These are phyloP conservation scores for Cephus sareptanus DNA, from an alignment of 2,888 invertebrate species.

Conservation along the genomic window DNA sequence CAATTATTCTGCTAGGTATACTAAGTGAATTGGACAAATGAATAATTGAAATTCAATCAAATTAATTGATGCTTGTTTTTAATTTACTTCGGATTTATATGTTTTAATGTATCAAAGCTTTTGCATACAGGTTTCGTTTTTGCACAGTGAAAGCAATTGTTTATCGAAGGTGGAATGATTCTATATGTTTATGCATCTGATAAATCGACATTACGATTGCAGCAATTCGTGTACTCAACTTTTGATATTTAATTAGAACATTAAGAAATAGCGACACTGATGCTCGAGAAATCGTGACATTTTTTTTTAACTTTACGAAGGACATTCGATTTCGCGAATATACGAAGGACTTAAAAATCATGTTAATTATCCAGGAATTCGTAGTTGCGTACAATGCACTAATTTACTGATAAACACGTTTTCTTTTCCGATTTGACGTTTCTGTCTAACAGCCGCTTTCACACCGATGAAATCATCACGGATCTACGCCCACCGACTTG, in stretches of 20 bases:
- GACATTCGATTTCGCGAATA: background rate
- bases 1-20: background rate
- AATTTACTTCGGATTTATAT: background rate
- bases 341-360: background rate
- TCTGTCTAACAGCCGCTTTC: background rate
- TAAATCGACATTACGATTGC: background rate
- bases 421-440: background rate
- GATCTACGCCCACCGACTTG: conserved; percentile 38
- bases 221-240: background rate
- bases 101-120: background rate
- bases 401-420: background rate
- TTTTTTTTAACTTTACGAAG: background rate
- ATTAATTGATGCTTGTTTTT: background rate
- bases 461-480: conserved; percentile 47
- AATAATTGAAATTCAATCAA: background rate
- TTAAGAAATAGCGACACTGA: background rate
- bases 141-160: background rate
- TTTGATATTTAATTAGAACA: background rate
- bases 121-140: background rate
- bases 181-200: background rate
- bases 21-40: background rate
- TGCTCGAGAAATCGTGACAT: background rate
- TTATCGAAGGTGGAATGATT: background rate
- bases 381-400: background rate
- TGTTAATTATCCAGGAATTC: background rate